A percentile compares a stretch with the other conserved stretches of the same genome.
Conservation (phyloP, 2,888 invertebrate species). For the Neoitamus cyanurus region DNA sequence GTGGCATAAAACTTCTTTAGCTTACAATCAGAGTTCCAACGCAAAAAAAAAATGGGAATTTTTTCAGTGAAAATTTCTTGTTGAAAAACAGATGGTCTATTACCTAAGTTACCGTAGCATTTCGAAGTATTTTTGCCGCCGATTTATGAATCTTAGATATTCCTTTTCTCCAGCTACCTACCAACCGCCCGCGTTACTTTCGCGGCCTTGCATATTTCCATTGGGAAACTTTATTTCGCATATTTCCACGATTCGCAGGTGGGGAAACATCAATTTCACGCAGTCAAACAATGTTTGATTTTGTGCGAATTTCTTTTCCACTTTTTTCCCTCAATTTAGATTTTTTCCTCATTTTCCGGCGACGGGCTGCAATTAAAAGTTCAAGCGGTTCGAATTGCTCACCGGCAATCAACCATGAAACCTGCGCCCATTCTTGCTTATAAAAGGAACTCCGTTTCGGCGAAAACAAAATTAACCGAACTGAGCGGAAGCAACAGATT, state of each 20-base stretch:
- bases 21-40: not conserved
- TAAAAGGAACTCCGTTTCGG: not conserved
- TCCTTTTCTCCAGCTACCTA: not conserved
- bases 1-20: conserved; percentile 9
- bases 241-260: not conserved
- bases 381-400: not conserved
- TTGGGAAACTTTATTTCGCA: conserved; percentile 7
- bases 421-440: not conserved
- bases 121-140: not conserved
- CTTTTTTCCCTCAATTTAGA: not conserved
- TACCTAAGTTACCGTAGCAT: conserved; percentile 16
- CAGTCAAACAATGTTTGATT: not conserved
- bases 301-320: not conserved
- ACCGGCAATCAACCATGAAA: not conserved
- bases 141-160: conserved; percentile 10
- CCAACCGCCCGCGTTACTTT: not conserved
- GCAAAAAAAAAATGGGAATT: not conserved
- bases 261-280: conserved; percentile 9
- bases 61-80: conserved; percentile 1
- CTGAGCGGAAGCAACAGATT: not conserved
- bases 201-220: not conserved
- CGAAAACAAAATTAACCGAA: not conserved
- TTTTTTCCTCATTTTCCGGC: not conserved
- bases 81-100: not conserved
- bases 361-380: not conserved